These are phyloP conservation scores for Shargacucullia verbasci DNA, from an alignment of 2,888 invertebrate species.

Conservation along the genomic window DNA sequence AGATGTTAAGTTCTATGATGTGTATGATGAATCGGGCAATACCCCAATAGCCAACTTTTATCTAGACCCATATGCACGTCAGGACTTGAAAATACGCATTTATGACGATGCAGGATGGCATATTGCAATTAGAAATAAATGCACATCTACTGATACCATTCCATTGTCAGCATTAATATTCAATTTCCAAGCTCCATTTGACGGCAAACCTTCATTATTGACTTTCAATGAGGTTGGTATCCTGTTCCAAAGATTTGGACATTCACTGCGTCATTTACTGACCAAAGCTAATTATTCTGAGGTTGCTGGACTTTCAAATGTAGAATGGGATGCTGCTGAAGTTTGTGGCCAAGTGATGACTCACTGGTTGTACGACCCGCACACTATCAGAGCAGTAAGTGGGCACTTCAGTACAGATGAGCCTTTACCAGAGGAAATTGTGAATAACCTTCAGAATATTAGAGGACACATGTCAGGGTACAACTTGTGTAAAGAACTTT, in stretches of 20 bases:
- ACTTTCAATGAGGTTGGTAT: constrained; percentile 93
- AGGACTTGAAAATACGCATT: constrained; percentile 90
- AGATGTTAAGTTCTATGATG: constrained; percentile 94
- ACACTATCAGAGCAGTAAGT: constrained; percentile 90
- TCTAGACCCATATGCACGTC: constrained; percentile 93
- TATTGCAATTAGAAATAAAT: constrained; percentile 93
- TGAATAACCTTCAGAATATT: constrained; percentile 90
- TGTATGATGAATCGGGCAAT: constrained; percentile 91
- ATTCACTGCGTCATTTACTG: constrained; percentile 95
- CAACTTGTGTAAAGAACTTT: constrained; percentile 94
- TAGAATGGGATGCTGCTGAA: constrained; percentile 98
- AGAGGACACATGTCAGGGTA: constrained; percentile 94
- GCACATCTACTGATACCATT: constrained; percentile 89
- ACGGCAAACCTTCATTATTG: constrained; percentile 91
- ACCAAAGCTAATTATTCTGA: constrained; percentile 95
- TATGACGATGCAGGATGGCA: constrained; percentile 92
- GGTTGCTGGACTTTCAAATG: constrained; percentile 94
- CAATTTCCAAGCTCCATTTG: constrained; percentile 92
- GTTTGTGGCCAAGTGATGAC: constrained; percentile 95
- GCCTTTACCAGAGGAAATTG: constrained; percentile 90
- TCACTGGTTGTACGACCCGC: constrained; percentile 93
- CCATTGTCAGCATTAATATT: constrained; percentile 95
- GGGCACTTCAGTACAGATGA: constrained; percentile 93
- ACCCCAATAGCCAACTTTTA: constrained; percentile 95
- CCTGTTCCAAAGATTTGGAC: constrained; percentile 96